Evolutionary conservation across 2,113 vertebrate genomes (phyloP), one percentile per base, ranked within the genome.

Genomic region (Nettapus auritus): DNA sequence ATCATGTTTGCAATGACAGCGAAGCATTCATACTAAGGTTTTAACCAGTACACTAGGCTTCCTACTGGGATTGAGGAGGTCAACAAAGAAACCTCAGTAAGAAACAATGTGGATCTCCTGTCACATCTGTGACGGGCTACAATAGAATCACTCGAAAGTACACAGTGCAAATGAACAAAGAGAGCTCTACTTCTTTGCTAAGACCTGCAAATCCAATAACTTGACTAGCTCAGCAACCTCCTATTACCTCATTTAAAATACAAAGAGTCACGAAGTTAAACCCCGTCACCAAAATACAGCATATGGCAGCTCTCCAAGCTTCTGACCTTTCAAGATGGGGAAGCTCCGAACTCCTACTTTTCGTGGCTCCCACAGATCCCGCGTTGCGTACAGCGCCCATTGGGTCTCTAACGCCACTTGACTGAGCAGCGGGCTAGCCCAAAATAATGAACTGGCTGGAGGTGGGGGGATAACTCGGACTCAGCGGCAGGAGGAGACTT

Each of bases 121-220:
- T 64, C 70, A 52, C 57, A 89, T 31, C 83, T 67, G 29, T 85
- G 70, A 87, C 42, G 84, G 76, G 46, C 67, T 55, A 0, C 31
- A 90, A 60, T n/a, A 76, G 70, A 40, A 86, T 53, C 64, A 62
- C 15, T 31, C 52, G 55, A 82, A 94, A 16, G n/a, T 44, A 74
- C 22, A 73, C 19, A 82, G 60, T 3, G 13, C 29, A 82, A 42
- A 96, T 3, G 14, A 76, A 80, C 82, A 95, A 88, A 75, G 38
- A n/a, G 83, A 77, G 8, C 44, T 85, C 67, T 83, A 77, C 33
- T 78, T 92, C 75, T 88, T 57, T 48, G 71, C 59, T 84, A 75
- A 92, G 90, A 64, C n/a, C 67, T 93, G 50, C 56, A 88, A 85
- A 93, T 84, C 25, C 67, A 94, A 5, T 26, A 90, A 93, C 14